phyloP scores from a whole-genome alignment of 2,888 invertebrate species.

The Metacarcinus magister region DNA sequence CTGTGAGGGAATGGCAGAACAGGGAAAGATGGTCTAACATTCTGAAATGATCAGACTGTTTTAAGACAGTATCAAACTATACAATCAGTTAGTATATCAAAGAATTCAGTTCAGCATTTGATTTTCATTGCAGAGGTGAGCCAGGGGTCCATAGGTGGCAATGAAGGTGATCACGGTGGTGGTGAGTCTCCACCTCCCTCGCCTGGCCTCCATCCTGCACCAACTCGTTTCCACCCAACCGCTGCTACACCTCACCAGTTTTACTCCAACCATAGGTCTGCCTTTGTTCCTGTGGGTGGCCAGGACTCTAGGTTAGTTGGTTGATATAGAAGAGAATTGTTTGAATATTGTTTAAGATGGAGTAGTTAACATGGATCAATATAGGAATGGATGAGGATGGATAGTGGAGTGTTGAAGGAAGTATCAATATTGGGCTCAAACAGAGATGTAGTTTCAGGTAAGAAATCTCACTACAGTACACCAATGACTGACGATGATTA shows the following conservation, averaged over 20 bases:
- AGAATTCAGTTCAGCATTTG: neutral
- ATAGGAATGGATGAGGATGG: too few relatives aligned
- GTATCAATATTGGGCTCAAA: too few relatives aligned
- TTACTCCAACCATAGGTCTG: conserved; percentile 69
- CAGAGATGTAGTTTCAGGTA: too few relatives aligned
- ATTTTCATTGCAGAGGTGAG: conserved; percentile 88
- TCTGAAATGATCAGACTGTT: neutral
- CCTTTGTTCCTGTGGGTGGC: conserved; percentile 64
- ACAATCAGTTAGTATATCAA: neutral
- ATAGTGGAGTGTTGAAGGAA: too few relatives aligned
- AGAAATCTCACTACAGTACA: too few relatives aligned
- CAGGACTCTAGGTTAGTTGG: conserved; percentile 70
- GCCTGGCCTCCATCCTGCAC: conserved; percentile 87
- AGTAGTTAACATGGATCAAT: too few relatives aligned
- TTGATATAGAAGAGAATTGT: neutral
- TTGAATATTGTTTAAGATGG: too few relatives aligned
- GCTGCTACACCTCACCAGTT: conserved; percentile 66
- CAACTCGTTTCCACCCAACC: conserved; percentile 4
- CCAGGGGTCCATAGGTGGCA: conserved; percentile 90
- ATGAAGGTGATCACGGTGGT: conserved; percentile 86
- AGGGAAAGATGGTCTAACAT: too few relatives aligned
- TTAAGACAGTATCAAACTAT: neutral
- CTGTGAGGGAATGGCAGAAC: too few relatives aligned
- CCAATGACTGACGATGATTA: too few relatives aligned
- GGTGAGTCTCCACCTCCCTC: conserved; percentile 87